Evolutionary conservation across 2,888 invertebrate species (phyloP), one percentile per base, ranked within the genome.

Genomic region (Ormyrus nitidulus): DNA sequence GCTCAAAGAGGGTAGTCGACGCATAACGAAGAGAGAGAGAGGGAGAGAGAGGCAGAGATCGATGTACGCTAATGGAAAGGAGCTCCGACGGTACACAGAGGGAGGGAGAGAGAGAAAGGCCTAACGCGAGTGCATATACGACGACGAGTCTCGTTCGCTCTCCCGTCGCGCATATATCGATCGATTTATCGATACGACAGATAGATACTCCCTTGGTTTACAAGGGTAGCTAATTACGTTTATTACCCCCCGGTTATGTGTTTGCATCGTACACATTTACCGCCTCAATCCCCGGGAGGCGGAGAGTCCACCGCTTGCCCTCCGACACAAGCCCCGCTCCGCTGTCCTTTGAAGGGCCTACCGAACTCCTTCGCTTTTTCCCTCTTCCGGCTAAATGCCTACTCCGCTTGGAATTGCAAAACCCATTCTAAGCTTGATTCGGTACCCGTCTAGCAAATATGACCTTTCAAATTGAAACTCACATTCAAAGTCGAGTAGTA

Each of bases 151-250:
- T 8, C 11, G 48, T 62, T 7, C 53, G 9, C 48, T 49, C 58
- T 51, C 59, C 19, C 53, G 13, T 9, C 48, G 3, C 46, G 77
- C 79, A 84, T 34, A 34, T 34, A 34, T 86, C 86, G 88, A 88
- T 89, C 87, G 88, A 86, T 86, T 87, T 85, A 88, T 88, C 88
- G 86, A 87, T 88, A 85, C 34, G 85, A 80, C 83, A 72, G 83
- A 84, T 85, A 84, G 81, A 74, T 75, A 44, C 82, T 82, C 78
- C 69, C 77, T 77, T 64, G 74, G 85, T 85, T 86, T 87, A 87
- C 86, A 88, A 85, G 86, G 86, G 84, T 85, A 84, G 87, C 86
- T 89, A 88, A 89, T 89, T 89, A 89, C 88, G 87, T 89, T 88
- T 88, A 88, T 89, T 89, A 88, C 69, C 86, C 87, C 85, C 86